Conservation (phyloP, 2,113 vertebrate species). For the Cochlearius cochlearius region DNA sequence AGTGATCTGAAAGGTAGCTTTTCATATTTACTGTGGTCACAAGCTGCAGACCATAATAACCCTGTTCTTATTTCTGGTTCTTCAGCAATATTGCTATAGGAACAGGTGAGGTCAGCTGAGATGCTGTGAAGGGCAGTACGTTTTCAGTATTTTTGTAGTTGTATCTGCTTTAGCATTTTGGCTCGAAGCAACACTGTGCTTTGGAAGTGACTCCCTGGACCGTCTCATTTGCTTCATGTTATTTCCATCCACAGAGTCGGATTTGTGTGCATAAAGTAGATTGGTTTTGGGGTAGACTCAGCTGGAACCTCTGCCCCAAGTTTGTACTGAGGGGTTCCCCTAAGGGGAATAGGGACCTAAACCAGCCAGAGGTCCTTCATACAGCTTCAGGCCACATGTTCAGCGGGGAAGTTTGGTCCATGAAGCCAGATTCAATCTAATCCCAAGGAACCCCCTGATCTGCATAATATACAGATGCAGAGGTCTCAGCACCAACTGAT, state of each 20-base stretch:
- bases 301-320: background rate
- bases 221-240: background rate
- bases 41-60: background rate
- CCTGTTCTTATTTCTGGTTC: background rate
- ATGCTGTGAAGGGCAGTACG: background rate
- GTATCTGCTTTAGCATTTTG: background rate
- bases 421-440: background rate
- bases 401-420: background rate
- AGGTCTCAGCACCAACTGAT: background rate
- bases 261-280: background rate
- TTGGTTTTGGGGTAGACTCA: background rate
- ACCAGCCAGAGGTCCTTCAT: background rate
- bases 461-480: background rate
- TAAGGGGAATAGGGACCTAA: background rate
- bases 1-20: background rate
- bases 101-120: background rate
- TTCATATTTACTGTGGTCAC: background rate
- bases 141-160: background rate
- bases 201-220: background rate
- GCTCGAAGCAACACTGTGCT: background rate
- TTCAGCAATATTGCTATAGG: background rate
- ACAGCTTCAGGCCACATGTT: background rate
- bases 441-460: background rate
- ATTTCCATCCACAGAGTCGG: background rate
- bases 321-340: background rate